Evolutionary conservation across 2,888 invertebrate species (phyloP), one percentile per base, ranked within the genome.

Genomic region (Phalera bucephala): DNA sequence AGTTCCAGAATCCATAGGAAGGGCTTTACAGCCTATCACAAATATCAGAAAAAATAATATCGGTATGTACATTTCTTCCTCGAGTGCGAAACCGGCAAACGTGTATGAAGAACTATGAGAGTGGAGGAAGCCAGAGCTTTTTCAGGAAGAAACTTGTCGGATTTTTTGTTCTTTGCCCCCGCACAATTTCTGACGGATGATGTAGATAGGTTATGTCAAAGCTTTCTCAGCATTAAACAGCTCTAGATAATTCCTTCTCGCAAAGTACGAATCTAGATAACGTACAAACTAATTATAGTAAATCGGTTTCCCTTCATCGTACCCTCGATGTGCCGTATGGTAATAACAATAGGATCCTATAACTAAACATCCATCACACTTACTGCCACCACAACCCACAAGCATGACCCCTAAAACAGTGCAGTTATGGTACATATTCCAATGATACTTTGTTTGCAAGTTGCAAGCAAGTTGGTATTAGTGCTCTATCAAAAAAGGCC

Each of bases 241-340:
- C 73, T 72, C 61, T 44, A 22, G 21, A 23, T 15, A 37, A 17
- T 52, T 64, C 42, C 39, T 39, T 43, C 59, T 69, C 57, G 72
- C 73, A 49, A 78, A 80, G 66, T 71, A 64, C 22, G 6, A 49
- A 58, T 58, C 60, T 50, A 68, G 77, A 80, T 80, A 72, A 72
- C 75, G 69, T 68, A 75, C 74, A 72, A 76, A 73, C 80, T 81
- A 82, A 82, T 82, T 81, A 81, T 75, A 70, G 68, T 66, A 67
- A 75, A 72, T 71, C 65, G 61, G 39, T 49, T 33, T 57, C 58
- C 60, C 60, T 55, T 70, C 72, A 64, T 65, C 71, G 43, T 58
- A 55, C 71, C 70, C 68, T 71, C 71, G 63, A 72, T 73, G 68
- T 72, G 70, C 74, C 76, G 72, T 74, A 74, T 69, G 66, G 55